Evolutionary conservation across 2,888 invertebrate genomes (phyloP).

Genomic region (Yponomeuta plumbellus): DNA sequence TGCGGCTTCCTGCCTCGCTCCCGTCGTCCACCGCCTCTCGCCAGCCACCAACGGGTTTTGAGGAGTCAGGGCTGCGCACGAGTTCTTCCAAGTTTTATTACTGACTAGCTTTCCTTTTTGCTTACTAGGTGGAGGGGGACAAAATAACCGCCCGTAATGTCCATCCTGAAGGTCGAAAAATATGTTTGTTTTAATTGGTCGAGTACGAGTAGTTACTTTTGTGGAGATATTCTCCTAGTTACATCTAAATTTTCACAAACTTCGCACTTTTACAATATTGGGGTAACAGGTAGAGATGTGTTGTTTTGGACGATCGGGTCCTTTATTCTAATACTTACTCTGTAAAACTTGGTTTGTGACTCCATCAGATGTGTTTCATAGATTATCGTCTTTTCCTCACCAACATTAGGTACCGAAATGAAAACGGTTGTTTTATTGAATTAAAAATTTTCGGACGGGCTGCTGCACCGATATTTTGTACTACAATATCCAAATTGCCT

Average conservation of each 20-base stretch:
- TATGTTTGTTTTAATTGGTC: too few species aligned
- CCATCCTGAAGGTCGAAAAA: too few species aligned
- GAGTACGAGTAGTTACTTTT: too few species aligned
- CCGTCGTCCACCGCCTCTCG: conserved; percentile 34
- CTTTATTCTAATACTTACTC: too few species aligned
- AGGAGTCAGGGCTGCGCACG: conserved; percentile 42
- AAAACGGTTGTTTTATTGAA: background rate
- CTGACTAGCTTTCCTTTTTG: background rate
- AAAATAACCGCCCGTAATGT: too few species aligned
- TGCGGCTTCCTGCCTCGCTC: conserved; percentile 73
- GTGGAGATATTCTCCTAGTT: too few species aligned
- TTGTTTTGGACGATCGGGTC: background rate
- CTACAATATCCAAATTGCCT: conserved; percentile 15
- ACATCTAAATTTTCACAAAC: too few species aligned
- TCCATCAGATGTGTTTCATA: background rate
- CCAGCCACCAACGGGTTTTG: conserved; percentile 44
- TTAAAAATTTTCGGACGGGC: background rate
- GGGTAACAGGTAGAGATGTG: too few species aligned
- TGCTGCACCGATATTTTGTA: background rate
- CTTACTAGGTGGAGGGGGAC: background rate
- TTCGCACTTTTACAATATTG: too few species aligned
- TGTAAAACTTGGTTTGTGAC: background rate
- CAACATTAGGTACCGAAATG: too few species aligned
- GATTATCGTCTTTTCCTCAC: background rate
- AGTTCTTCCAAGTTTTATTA: background rate